Evolutionary conservation across 37 sponge, comb jelly and placozoan species (phyloP).

Genomic region (Theonella swinhoei): DNA sequence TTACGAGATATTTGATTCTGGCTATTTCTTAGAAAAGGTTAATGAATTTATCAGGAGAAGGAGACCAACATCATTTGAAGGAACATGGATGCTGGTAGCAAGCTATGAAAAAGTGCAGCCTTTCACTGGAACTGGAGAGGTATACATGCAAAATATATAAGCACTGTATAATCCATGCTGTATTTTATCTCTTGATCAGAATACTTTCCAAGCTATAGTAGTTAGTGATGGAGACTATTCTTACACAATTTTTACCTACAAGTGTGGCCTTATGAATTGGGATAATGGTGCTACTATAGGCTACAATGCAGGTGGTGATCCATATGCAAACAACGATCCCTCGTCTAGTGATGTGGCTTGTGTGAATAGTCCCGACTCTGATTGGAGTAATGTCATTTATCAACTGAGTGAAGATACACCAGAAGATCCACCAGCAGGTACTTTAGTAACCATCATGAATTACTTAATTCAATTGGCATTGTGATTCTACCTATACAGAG

Average conservation of each 20-base stretch:
- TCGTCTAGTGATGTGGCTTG: constrained; percentile 19
- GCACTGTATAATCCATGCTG: too few relatives aligned
- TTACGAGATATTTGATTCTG: background rate
- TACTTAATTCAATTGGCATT: background rate
- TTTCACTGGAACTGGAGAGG: background rate
- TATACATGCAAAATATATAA: background rate
- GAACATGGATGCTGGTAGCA: constrained; percentile 37
- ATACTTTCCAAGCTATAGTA: constrained; percentile 63
- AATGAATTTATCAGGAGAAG: background rate
- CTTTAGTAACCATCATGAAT: too few relatives aligned
- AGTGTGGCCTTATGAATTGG: constrained; percentile 63
- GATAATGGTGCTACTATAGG: constrained; percentile 28
- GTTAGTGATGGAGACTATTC: constrained; percentile 50
- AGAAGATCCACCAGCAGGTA: background rate
- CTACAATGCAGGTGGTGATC: constrained; percentile 24
- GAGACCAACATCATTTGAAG: constrained; percentile 11
- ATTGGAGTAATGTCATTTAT: constrained; percentile 38
- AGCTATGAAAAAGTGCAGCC: background rate
- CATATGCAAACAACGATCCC: constrained; percentile 14
- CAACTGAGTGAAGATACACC: constrained; percentile 11
- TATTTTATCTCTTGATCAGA: background rate
- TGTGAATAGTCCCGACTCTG: constrained; percentile 4
- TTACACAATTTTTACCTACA: constrained; percentile 62
- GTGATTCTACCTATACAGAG: background rate
- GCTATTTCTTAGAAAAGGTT: background rate